Base-by-base conservation (phyloP, 1,140 invertebrate species). In the Pseudomyrmex sp. region DNA sequence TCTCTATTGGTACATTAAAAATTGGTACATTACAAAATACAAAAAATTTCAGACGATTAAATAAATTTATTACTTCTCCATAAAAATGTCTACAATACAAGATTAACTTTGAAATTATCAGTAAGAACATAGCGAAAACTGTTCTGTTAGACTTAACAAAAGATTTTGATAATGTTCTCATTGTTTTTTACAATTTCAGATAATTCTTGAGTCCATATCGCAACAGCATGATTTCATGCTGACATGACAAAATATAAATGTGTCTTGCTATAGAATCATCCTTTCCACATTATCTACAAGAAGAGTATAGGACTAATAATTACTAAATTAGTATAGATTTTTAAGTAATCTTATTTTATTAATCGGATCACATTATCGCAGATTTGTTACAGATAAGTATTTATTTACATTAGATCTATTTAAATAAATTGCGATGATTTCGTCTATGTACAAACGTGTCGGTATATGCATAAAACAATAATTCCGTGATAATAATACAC, bases 341-440 rank as follows among this genome's bases (percentile, higher is more conserved):
- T 82, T n/a, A 88, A 35, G 83, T 88, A 88, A 85, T 88, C 80
- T 85, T 84, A 84, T 86, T 91, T 92, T 91, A 91, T 91, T 92
- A 92, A 91, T 88, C 84, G 87, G 90, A 91, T 92, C 90, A 91
- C 90, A 90, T 91, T 90, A 88, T 91, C 87, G 89, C 89, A 85
- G 82, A 83, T 88, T 91, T 73, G 61, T 88, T 92, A 92, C 79
- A 88, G 86, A 90, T 89, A 89, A 35, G 5, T 35, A 87, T 89
- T 89, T 91, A 91, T 92, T 86, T 92, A 92, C 91, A 92, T 87
- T 88, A 83, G 86, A 85, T 86, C 83, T 89, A 89, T 88, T 92
- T 91, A 91, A 91, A 91, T 92, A 92, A 90, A 90, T 90, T 75
- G 87, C 88, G 82, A 91, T 59, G 83, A 35, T 35, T 35, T 80